Conservation (phyloP, 2,888 invertebrate genomes). For the Clostera curtula region DNA sequence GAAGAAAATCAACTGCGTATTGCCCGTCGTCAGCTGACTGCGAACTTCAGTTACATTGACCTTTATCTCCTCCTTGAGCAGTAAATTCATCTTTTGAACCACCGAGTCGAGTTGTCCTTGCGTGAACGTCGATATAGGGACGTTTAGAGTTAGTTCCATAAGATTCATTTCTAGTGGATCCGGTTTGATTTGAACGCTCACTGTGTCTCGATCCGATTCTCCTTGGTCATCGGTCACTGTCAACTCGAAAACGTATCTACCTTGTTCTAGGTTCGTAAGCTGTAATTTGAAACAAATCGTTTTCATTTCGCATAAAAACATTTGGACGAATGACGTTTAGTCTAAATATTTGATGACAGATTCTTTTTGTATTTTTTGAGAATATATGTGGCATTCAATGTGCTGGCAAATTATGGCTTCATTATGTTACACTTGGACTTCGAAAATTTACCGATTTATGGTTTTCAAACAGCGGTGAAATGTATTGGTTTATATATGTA, state of each 20-base stretch:
- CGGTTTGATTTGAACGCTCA: conserved; percentile 85
- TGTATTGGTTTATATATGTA: too few species aligned
- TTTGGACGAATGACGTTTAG: too few species aligned
- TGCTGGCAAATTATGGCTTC: too few species aligned
- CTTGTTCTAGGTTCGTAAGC: conserved; percentile 89
- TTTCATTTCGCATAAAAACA: too few species aligned
- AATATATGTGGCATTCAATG: too few species aligned
- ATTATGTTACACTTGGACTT: too few species aligned
- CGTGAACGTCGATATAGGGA: conserved; percentile 76
- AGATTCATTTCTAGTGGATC: conserved; percentile 85
- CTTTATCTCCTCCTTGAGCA: conserved; percentile 83
- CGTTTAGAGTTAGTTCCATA: conserved; percentile 87
- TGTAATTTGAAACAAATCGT: conserved; percentile 40
- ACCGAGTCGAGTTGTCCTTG: conserved; percentile 82
- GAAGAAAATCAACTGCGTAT: conserved; percentile 81
- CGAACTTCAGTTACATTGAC: conserved; percentile 74
- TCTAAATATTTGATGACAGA: too few species aligned
- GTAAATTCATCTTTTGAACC: conserved; percentile 85
- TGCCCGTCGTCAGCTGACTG: conserved; percentile 76
- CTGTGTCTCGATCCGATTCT: conserved; percentile 85
- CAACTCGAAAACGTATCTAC: conserved; percentile 90
- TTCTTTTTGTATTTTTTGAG: too few species aligned
- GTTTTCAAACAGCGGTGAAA: too few species aligned
- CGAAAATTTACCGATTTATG: too few species aligned
- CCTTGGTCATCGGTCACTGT: conserved; percentile 95